These are phyloP conservation scores for Bombyx mori DNA, from an alignment of 1,140 invertebrate genomes.

Conservation along the genomic window DNA sequence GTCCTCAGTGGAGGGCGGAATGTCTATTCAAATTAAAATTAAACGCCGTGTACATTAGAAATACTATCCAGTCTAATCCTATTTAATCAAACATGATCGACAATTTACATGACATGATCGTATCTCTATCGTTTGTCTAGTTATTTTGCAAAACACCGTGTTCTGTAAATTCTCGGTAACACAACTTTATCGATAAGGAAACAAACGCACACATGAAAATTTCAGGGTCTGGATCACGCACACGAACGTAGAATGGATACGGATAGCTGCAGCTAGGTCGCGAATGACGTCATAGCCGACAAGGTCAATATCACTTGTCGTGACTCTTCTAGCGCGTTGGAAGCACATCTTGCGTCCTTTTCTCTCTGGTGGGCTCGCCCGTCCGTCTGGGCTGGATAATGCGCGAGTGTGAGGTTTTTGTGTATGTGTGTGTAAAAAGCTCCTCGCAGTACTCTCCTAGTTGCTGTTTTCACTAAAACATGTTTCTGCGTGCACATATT, in stretches of 20 bases:
- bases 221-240: slow-evolving; percentile 18
- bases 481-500: neutral
- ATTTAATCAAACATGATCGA: no score
- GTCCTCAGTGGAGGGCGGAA: no score
- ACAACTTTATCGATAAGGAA: slow-evolving; percentile 3
- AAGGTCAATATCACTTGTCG: slow-evolving; percentile 62
- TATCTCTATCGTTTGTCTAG: no score
- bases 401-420: slow-evolving; percentile 23
- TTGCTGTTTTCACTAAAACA: neutral
- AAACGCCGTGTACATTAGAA: no score
- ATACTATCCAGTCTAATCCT: no score
- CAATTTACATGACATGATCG: no score
- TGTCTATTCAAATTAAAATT: no score
- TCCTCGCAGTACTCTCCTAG: no score
- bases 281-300: slow-evolving; percentile 55
- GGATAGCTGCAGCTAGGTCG: slow-evolving; percentile 61
- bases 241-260: slow-evolving; percentile 24
- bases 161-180: neutral
- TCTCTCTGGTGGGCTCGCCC: slow-evolving; percentile 35
- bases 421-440: slow-evolving; percentile 17
- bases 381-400: slow-evolving; percentile 45
- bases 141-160: neutral
- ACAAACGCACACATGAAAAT: slow-evolving; percentile 21
- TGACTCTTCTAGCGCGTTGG: slow-evolving; percentile 13
- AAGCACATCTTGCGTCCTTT: slow-evolving; percentile 17